A percentile compares a stretch with the other conserved stretches of the same genome.
These are phyloP conservation scores for Enteromius mattozi DNA, from an alignment of 2,797 vertebrate species.

Conservation along the genomic window DNA sequence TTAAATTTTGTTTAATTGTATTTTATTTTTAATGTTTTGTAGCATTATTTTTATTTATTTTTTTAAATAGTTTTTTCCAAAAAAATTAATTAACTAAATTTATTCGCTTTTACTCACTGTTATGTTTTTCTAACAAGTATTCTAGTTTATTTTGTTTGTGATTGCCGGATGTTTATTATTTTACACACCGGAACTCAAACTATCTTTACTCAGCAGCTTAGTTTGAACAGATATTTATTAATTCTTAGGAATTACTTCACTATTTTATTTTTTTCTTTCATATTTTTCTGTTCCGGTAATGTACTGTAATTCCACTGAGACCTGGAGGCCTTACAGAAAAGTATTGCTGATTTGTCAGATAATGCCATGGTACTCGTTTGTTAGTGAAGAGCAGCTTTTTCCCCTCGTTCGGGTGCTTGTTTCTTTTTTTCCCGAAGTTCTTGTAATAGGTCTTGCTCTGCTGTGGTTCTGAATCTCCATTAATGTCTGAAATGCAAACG, in stretches of 20 bases:
- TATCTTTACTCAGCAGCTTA: not conserved
- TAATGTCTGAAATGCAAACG: conserved; percentile 3
- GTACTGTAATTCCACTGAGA: not conserved
- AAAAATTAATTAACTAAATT: too few relatives aligned
- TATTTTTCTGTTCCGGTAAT: not conserved
- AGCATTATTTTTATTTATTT: too few relatives aligned
- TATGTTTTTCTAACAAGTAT: not conserved
- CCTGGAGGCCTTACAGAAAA: not conserved
- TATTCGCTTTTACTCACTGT: too few relatives aligned
- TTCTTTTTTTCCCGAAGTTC: not conserved
- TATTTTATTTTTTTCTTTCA: not conserved
- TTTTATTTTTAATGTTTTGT: too few relatives aligned
- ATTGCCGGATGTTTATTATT: not conserved
- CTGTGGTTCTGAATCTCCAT: not conserved
- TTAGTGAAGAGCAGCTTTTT: not conserved
- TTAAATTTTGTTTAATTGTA: too few relatives aligned
- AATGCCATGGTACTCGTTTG: too few relatives aligned
- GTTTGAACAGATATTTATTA: not conserved
- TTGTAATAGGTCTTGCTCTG: not conserved
- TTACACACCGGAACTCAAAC: not conserved
- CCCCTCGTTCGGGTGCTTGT: not conserved
- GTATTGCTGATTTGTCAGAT: not conserved
- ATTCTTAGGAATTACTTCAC: not conserved
- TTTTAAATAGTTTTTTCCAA: too few relatives aligned
- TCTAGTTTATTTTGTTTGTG: not conserved